Evolutionary conservation across 2,888 invertebrate genomes (phyloP), one percentile per base, ranked within the genome.

Genomic region (Dioctria rufipes): DNA sequence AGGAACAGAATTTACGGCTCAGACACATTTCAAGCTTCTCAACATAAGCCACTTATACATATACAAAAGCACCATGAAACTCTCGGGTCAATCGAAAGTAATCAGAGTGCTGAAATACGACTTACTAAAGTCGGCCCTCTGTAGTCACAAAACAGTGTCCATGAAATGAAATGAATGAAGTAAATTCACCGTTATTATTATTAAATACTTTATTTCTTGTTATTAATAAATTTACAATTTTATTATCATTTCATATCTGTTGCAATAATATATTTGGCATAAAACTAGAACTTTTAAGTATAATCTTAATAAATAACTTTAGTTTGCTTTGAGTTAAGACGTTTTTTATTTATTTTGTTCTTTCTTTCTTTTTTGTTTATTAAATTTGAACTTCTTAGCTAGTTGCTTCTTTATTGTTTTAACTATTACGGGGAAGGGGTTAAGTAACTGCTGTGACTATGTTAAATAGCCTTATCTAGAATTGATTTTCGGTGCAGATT

Each of bases 281-380:
- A 77, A 77, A 77, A 77, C 77, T 77, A 77, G 77, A 77, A 49
- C 42, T 75, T 77, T 77, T 77, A 63, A 77, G 63, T 61, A 49
- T 77, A 58, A 73, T 77, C 77, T 77, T 77, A 77, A 77, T 77
- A 77, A 63, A 77, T 77, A 77, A 37, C 63, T 61, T 77, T 77
- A 63, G 61, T 77, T 77, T 77, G 54, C 63, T 77, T 77, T 75
- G 73, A 75, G 42, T 77, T 77, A 63, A 77, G 77, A 77, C 77
- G 63, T 46, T 63, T 46, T 63, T 63, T 49, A 63, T n/a, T 77
- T 77, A 40, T 77, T 6, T 46, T 25, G 25, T 25, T 25, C 25
- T 25, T 25, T 25, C 25, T 25, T 25, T 25, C 25, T 25, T 25
- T 25, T 25, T 25, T 25, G 25, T 25, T 61, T 63, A 43, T 63